A percentile compares a stretch with the other conserved stretches of the same genome.
Conservation (phyloP, 2,888 invertebrate genomes). For the Baronia brevicornis region DNA sequence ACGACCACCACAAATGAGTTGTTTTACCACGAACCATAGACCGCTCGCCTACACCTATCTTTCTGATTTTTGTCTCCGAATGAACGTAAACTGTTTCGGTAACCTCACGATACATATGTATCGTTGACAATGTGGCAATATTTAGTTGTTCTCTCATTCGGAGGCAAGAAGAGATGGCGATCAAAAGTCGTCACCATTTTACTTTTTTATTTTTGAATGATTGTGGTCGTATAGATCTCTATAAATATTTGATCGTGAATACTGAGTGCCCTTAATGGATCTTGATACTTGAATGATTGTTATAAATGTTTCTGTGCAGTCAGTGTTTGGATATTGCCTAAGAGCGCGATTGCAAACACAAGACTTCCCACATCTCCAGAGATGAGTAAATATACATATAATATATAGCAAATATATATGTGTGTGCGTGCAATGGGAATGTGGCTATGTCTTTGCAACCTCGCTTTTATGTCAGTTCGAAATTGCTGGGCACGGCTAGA, state of each 20-base stretch:
- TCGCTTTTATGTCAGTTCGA: conserved; percentile 48
- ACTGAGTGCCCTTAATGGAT: conserved; percentile 53
- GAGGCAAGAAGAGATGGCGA: conserved; percentile 37
- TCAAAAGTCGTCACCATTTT: conserved; percentile 49
- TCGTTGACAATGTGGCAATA: too few relatives aligned
- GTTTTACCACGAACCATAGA: conserved; percentile 35
- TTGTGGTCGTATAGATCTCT: conserved; percentile 51
- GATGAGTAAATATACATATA: not conserved
- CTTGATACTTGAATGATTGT: conserved; percentile 51
- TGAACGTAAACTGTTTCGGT: conserved; percentile 11
- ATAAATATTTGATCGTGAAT: conserved; percentile 45
- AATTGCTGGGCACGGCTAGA: conserved; percentile 52
- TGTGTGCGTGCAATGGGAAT: too few relatives aligned
- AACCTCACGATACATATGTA: too few relatives aligned
- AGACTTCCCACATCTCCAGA: conserved; percentile 2
- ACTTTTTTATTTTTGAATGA: conserved; percentile 55
- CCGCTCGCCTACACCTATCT: conserved; percentile 34
- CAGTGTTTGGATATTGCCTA: conserved; percentile 37
- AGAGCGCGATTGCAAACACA: conserved; percentile 48
- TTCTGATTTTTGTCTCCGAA: conserved; percentile 44
- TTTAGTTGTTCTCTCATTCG: too few relatives aligned
- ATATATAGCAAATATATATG: too few relatives aligned
- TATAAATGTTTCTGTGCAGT: conserved; percentile 48
- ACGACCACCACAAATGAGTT: conserved; percentile 35
- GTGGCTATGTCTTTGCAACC: conserved; percentile 47